Base-by-base conservation (phyloP, 2,888 invertebrate genomes). In the Diarsia dahlii region DNA sequence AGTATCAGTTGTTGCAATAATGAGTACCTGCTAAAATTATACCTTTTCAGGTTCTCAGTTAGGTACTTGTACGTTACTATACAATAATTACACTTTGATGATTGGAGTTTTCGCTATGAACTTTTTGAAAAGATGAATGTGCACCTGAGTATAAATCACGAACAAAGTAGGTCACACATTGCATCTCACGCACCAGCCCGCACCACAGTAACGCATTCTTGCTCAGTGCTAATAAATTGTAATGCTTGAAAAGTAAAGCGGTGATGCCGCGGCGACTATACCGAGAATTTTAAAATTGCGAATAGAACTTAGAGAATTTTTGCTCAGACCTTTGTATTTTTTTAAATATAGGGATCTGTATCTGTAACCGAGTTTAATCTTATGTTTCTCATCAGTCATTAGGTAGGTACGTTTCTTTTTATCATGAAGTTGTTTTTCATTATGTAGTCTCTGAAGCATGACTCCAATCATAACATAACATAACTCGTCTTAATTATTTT, bases 131-230 rank as follows among this genome's bases (percentile, higher is more conserved):
- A 48, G 52, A 79, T 45, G 20, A 15, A 18, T 82, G 54, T 28
- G 39, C 34, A 77, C 18, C 23, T 68, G 56, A 46, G 15, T 45
- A 76, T 58, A 52, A 82, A 65, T 64, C 48, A 64, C 4, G 12
- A 63, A 34, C 48, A 45, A 74, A 84, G 74, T 80, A 84, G 74
- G 84, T n/a, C 84, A 69, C 60, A 80, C 50, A 80, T 62, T 74
- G 69, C 56, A 80, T 69, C 84, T 80, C 84, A 84, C 74, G 84
- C 81, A 80, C 60, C 74, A 58, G 74, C 84, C 80, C 74, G 84
- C 81, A 80, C 60, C 74, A 58, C 60, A 28, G 84, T 62, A 84
- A 81, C 68, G 81, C 81, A 81, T 81, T 84, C 74, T 81, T 81
- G 81, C 69, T 81, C 69, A 66, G 74, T 69, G 54, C 46, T 80